A percentile compares a stretch with the other conserved stretches of the same genome.
Conservation (phyloP, 1,140 invertebrate genomes). For the Ylistrum balloti region DNA sequence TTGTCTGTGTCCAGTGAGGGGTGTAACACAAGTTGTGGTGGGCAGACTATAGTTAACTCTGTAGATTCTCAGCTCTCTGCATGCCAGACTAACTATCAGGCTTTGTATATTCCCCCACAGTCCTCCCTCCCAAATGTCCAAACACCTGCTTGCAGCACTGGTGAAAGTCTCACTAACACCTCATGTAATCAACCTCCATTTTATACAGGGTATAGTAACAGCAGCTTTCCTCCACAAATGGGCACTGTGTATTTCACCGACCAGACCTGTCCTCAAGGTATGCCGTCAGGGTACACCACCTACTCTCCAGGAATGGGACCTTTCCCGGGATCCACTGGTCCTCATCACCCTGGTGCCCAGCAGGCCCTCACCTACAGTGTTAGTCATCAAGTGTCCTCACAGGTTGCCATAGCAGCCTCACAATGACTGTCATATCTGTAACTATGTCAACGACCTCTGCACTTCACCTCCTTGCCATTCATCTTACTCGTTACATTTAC, state of each 20-base stretch:
- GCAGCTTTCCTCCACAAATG: background rate
- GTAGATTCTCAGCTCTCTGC: constrained; percentile 31
- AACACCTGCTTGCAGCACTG: constrained; percentile 18
- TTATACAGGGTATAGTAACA: constrained; percentile 41
- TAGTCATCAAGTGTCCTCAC: constrained; percentile 43
- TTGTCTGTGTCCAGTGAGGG: constrained; percentile 25
- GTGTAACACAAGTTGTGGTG: background rate
- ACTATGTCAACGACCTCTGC: background rate
- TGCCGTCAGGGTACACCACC: background rate
- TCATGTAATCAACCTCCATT: constrained; percentile 35
- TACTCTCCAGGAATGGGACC: constrained; percentile 41
- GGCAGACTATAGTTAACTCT: background rate
- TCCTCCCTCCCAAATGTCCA: constrained; percentile 3
- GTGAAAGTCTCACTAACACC: constrained; percentile 42
- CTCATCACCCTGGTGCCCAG: background rate
- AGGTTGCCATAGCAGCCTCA: constrained; percentile 12
- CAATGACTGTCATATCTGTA: background rate
- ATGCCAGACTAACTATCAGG: constrained; percentile 31
- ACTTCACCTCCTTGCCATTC: too few relatives aligned
- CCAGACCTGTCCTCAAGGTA: constrained; percentile 27
- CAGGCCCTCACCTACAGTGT: constrained; percentile 40
- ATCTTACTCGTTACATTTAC: too few relatives aligned
- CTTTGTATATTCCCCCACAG: constrained; percentile 29
- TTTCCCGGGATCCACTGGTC: background rate
- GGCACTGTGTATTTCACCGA: constrained; percentile 45